A percentile compares a stretch with the other conserved stretches of the same genome.
phyloP scores from a whole-genome alignment of 64 coral and sea anemone genomes.

The Pocillopora verrucosa region DNA sequence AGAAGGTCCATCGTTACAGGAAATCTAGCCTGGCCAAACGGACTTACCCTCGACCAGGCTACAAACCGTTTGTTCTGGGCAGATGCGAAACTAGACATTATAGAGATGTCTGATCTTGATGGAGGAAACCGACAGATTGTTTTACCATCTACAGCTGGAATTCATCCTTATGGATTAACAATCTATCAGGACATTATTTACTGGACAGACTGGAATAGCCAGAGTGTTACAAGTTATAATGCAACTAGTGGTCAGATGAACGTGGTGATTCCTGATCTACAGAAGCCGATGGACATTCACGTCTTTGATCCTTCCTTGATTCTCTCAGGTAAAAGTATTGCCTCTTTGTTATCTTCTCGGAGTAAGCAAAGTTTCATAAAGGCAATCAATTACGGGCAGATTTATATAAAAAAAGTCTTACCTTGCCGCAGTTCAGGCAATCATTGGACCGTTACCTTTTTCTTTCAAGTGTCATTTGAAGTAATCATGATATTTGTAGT shows the following conservation, averaged over 20 bases:
- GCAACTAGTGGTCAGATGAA: not conserved
- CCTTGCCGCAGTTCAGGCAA: too few relatives aligned
- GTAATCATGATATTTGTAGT: too few relatives aligned
- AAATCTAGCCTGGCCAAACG: slow-evolving; percentile 63
- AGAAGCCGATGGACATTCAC: slow-evolving; percentile 45
- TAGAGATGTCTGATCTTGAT: slow-evolving; percentile 41
- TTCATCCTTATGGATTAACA: slow-evolving; percentile 61
- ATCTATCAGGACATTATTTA: slow-evolving; percentile 39
- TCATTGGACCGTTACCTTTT: too few relatives aligned
- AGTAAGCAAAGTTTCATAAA: too few relatives aligned
- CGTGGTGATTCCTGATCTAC: slow-evolving; percentile 1
- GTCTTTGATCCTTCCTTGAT: slow-evolving; percentile 35
- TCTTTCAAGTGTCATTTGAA: too few relatives aligned
- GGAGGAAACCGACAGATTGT: slow-evolving; percentile 22
- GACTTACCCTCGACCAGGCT: slow-evolving; percentile 41
- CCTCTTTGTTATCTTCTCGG: not conserved
- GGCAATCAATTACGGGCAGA: too few relatives aligned
- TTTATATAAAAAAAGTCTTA: too few relatives aligned
- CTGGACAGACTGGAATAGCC: slow-evolving; percentile 64
- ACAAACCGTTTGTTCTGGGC: slow-evolving; percentile 51
- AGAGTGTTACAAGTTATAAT: slow-evolving; percentile 21
- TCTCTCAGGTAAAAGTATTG: slow-evolving; percentile 2
- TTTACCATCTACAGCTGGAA: not conserved
- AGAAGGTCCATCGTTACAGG: slow-evolving; percentile 10
- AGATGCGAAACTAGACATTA: slow-evolving; percentile 39